Evolutionary conservation across 2,888 invertebrate species (phyloP).

Genomic region (Noctua janthe): DNA sequence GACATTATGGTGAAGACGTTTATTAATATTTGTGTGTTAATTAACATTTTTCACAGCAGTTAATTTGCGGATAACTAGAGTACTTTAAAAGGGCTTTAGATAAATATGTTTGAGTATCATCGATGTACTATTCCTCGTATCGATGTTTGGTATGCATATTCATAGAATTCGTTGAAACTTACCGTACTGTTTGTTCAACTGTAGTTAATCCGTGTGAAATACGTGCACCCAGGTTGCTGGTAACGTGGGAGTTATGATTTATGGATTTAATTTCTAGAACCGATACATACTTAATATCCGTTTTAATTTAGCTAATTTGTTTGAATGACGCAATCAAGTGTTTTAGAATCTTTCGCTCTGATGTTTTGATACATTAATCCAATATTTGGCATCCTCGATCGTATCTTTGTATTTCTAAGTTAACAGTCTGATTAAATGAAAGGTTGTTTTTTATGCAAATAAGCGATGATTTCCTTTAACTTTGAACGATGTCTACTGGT

Average conservation of each 20-base stretch:
- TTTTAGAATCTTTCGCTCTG: conserved; percentile 5
- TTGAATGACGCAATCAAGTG: conserved; percentile 47
- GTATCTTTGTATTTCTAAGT: not conserved
- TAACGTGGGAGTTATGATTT: conserved; percentile 74
- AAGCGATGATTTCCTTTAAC: conserved; percentile 10
- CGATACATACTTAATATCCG: conserved; percentile 45
- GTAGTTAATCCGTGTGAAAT: conserved; percentile 68
- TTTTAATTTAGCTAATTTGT: conserved; percentile 52
- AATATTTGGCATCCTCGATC: conserved; percentile 12
- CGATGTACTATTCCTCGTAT: conserved; percentile 3
- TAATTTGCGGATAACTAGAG: conserved; percentile 57
- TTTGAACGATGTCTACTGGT: conserved; percentile 6
- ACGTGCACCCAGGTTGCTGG: conserved; percentile 52
- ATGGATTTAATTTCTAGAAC: conserved; percentile 68
- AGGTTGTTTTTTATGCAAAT: conserved; percentile 18
- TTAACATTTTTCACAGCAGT: conserved; percentile 64
- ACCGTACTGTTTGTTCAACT: conserved; percentile 60
- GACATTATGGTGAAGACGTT: conserved; percentile 59
- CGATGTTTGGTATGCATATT: conserved; percentile 49
- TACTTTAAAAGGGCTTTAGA: conserved; percentile 16
- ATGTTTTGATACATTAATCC: not conserved
- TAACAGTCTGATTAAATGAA: not conserved
- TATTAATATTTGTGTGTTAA: conserved; percentile 66
- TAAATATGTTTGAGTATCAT: conserved; percentile 3
- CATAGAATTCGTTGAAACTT: conserved; percentile 56